Evolutionary conservation across 1,140 invertebrate species (phyloP), one percentile per base, ranked within the genome.

Genomic region (Caligus rogercresseyi): DNA sequence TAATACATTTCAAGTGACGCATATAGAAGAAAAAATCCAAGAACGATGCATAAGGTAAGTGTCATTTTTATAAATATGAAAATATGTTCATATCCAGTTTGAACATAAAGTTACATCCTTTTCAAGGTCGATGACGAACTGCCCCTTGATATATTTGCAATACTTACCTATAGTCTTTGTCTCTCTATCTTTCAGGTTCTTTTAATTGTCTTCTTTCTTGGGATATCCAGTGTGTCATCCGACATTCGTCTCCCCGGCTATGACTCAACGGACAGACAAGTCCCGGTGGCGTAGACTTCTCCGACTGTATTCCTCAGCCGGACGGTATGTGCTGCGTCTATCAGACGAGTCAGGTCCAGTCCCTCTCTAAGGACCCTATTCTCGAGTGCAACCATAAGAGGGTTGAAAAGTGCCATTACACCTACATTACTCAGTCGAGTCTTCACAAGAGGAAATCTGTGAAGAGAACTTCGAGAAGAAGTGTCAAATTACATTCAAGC

Each of bases 401-500:
- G 14, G 51, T 59, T 23, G 61, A 63, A 51, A 63, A 63, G 18
- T 63, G 61, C 52, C 61, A 63, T 51, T 63, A 63, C 20, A 63
- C 61, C 61, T 63, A 63, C 25, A 54, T 63, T 21, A 63, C 61
- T 14, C 21, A 63, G 18, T 63, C 24, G 18, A 24, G 23, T 20
- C 61, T 55, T 51, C 61, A 14, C 61, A 63, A 25, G 61, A 63
- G 53, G 61, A 63, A 51, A 51, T 63, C 2, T 63, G 61, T 25
- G 61, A 63, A 16, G 61, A 63, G 61, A 63, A 63, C 53, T 63
- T 63, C 31, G 61, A 63, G 61, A 63, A 63, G 53, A 63, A 56
- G 52, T 63, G 61, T 55, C 61, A 63, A 26, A 63, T 63, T 19
- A 63, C 61, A 11, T 63, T 63, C 53, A 54, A 26, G 23, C 61